Percentiles rank a stretch among this genome's conserved stretches.
Evolutionary conservation across 2,888 invertebrate genomes (phyloP).

Genomic region (Lutraria lutraria): DNA sequence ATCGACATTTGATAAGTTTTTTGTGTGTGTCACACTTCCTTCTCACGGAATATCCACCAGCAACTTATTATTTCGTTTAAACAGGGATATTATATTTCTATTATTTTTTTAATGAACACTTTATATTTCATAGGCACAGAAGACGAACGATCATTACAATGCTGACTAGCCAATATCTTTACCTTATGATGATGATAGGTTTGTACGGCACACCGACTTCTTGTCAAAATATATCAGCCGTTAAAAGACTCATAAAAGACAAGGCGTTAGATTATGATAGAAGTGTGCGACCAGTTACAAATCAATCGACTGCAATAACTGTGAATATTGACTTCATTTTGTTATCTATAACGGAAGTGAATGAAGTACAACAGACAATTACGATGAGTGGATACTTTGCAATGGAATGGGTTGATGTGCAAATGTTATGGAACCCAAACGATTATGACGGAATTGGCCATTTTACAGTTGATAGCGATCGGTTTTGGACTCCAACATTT

Average conservation of each 20-base stretch:
- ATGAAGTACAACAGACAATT: conserved; percentile 61
- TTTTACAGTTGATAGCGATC: conserved; percentile 38
- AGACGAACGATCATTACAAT: conserved; percentile 19
- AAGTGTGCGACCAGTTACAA: conserved; percentile 47
- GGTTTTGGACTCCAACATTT: conserved; percentile 63
- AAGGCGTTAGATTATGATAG: conserved; percentile 36
- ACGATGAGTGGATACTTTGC: conserved; percentile 52
- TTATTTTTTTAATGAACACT: background rate
- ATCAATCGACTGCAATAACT: conserved; percentile 26
- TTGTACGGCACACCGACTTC: background rate
- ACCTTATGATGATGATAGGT: background rate
- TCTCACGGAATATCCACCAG: too few relatives aligned
- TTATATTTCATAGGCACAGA: background rate
- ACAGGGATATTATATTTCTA: too few relatives aligned
- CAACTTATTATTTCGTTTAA: too few relatives aligned
- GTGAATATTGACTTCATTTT: conserved; percentile 48
- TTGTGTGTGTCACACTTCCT: too few relatives aligned
- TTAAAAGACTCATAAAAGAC: conserved; percentile 11
- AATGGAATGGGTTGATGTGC: conserved; percentile 57
- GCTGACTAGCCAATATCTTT: background rate
- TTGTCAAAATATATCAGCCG: background rate
- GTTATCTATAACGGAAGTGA: conserved; percentile 57
- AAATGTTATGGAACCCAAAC: conserved; percentile 52
- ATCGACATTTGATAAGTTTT: too few relatives aligned
- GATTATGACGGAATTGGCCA: conserved; percentile 26